phyloP scores from a whole-genome alignment of 2,113 vertebrate genomes.

The Dicerorhinus sumatrensis region DNA sequence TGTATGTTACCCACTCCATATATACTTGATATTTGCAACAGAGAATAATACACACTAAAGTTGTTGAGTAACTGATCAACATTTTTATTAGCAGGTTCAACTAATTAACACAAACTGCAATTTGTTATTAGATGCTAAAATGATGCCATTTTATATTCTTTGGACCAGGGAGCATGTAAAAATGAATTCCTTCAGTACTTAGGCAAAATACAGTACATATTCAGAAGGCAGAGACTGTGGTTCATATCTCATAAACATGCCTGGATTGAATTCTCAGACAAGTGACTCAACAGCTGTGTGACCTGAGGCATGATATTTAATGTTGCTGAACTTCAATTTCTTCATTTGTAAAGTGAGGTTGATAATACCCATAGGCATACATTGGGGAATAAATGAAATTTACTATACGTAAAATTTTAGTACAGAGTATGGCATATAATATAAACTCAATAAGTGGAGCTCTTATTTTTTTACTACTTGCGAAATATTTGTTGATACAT shows the following conservation, averaged over 20 bases:
- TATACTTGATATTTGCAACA: conserved; percentile 33
- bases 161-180: conserved; percentile 32
- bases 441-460: conserved; percentile 40
- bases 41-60: not conserved
- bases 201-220: conserved; percentile 24
- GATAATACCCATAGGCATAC: conserved; percentile 54
- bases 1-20: not conserved
- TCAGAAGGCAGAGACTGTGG: conserved; percentile 46
- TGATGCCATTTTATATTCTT: conserved; percentile 50
- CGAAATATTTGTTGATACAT: conserved; percentile 42
- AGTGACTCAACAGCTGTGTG: conserved; percentile 68
- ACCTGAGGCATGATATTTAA: conserved; percentile 65
- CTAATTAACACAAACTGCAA: not conserved
- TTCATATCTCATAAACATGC: conserved; percentile 49
- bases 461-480: conserved; percentile 14
- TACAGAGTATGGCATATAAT: not conserved
- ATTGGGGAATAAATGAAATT: conserved; percentile 63
- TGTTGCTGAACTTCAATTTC: conserved; percentile 66
- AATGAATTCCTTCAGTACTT: conserved; percentile 34
- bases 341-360: conserved; percentile 69
- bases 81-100: conserved; percentile 18
- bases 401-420: conserved; percentile 39
- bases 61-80: not conserved
- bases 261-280: conserved; percentile 63
- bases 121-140: not conserved